Evolutionary conservation across 2,113 vertebrate genomes (phyloP).

Genomic region (Naja naja): DNA sequence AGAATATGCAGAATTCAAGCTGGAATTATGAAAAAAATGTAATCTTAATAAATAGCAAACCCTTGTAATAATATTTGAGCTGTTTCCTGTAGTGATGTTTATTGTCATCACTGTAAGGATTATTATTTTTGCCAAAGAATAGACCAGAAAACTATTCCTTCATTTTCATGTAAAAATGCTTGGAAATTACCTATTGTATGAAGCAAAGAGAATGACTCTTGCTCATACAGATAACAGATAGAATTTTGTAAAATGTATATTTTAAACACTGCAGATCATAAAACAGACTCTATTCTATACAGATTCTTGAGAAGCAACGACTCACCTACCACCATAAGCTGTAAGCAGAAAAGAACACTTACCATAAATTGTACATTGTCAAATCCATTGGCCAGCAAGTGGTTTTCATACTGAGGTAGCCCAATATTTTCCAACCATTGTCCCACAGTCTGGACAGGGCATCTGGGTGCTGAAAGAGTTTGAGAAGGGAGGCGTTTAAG

Average conservation of each 20-base stretch:
- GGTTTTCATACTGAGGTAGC: constrained; percentile 98
- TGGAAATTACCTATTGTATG: constrained; percentile 28
- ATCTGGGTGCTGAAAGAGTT: constrained; percentile 97
- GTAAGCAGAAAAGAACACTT: constrained; percentile 73
- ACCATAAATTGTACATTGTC: constrained; percentile 99
- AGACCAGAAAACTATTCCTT: constrained; percentile 35
- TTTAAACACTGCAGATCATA: constrained; percentile 52
- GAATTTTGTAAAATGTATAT: constrained; percentile 45
- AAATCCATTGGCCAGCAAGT: constrained; percentile 98
- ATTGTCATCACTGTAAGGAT: constrained; percentile 30
- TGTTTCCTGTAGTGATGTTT: constrained; percentile 28
- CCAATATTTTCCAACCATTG: constrained; percentile 98
- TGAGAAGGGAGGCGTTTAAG: constrained; percentile 98
- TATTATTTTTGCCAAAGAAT: constrained; percentile 18
- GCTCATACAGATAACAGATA: constrained; percentile 33
- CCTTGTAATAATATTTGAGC: constrained; percentile 32
- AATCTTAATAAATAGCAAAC: constrained; percentile 49
- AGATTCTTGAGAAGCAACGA: constrained; percentile 63
- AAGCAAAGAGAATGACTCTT: constrained; percentile 45
- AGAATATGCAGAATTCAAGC: constrained; percentile 33
- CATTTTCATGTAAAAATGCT: constrained; percentile 44
- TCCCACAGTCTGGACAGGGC: constrained; percentile 94
- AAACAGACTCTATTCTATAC: constrained; percentile 53
- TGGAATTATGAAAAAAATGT: constrained; percentile 29
- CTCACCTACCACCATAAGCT: constrained; percentile 69